Base-by-base conservation (phyloP, 2,797 vertebrate species). In the Lophotriccus pileatus region DNA sequence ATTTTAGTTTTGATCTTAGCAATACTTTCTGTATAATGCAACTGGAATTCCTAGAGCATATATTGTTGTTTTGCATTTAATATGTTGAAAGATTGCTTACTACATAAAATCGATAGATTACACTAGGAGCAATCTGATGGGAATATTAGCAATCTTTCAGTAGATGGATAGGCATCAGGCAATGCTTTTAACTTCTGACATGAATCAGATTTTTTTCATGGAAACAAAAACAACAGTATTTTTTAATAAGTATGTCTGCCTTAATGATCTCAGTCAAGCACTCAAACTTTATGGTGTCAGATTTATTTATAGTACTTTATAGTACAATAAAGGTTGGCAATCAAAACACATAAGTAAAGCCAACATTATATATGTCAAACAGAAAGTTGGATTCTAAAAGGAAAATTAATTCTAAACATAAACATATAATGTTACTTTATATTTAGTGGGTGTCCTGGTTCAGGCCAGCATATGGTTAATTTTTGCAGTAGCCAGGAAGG, bases 161-260 rank as follows among this genome's bases (percentile, higher is more conserved):
- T 18, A 66, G 30, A 47, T 66, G 27, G 77, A 81, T 28, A 41
- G 12, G 3, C 11, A 62, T 52, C 47, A 66, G 34, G 24, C 14
- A 74, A 24, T 19, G 7, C 1, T 78, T 91, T 89, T 75, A 18
- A 53, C 2, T 6, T 58, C 30, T 36, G 7, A 39, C 8, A 39
- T 34, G 10, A 63, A 43, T 58, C 7, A 64, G 22, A 62, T 21
- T 4, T 64, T 64, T 49, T 86, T 68, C 14, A 28, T 0, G 46
- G 30, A 67, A 63, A 52, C 3, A 67, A 47, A 73, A 75, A 6
- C 0, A 64, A 30, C 1, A 14, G 1, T 50, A 50, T 50, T 81
- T 88, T 78, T 6, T 0, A 66, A 50, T 19, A 37, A 0, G 0
- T 55, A 8, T 12, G 1, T 49, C 36, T 68, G 3, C 12, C 10